Percentiles rank a stretch among this genome's conserved stretches.
Conservation (phyloP, 2,888 invertebrate genomes). For the Chalcosyrphus nemorum region DNA sequence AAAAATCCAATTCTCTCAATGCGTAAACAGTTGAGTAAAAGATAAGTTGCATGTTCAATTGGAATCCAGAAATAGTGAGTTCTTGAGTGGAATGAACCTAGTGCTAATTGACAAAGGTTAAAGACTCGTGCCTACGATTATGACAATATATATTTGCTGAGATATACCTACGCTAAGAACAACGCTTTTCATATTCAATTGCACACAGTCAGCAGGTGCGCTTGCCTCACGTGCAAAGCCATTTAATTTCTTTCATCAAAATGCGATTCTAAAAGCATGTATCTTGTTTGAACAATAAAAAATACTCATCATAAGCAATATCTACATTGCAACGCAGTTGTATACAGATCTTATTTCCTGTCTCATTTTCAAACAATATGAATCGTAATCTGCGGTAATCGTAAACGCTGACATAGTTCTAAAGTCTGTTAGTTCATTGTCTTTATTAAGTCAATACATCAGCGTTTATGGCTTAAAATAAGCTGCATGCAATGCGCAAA, state of each 20-base stretch:
- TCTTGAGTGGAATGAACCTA: no score
- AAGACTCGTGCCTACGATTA: no score
- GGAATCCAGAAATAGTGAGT: no score
- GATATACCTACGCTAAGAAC: no score
- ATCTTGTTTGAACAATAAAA: neutral
- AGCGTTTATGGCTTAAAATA: neutral
- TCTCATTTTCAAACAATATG: neutral
- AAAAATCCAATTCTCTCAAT: no score
- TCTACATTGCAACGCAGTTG: neutral
- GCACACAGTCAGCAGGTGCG: no score
- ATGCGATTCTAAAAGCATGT: neutral
- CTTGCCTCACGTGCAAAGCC: neutral
- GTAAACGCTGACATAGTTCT: neutral
- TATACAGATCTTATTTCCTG: neutral
- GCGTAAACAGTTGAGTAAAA: no score
- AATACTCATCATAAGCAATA: no score
- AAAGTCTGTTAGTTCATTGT: neutral
- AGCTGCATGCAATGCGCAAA: neutral
- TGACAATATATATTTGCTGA: no score
- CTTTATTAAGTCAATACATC: neutral
- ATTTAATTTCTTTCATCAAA: neutral
- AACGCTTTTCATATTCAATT: no score
- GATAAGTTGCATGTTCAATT: no score
- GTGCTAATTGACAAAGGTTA: no score
- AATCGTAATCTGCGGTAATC: neutral